A percentile compares a stretch with the other conserved stretches of the same genome.
These are phyloP conservation scores for Origma solitaria DNA, from an alignment of 2,113 vertebrate genomes.

Conservation along the genomic window DNA sequence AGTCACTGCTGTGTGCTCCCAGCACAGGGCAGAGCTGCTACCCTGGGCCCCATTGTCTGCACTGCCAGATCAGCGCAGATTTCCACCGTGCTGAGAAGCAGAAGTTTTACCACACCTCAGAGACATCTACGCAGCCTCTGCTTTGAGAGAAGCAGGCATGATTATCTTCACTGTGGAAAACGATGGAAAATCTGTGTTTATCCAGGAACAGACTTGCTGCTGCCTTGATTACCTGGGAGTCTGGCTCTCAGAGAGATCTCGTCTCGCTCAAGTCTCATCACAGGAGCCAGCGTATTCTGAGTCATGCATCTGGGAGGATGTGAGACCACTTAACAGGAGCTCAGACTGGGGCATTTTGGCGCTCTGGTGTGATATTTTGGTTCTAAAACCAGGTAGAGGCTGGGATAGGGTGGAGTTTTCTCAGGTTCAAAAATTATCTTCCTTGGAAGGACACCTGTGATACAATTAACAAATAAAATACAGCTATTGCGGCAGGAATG, in stretches of 20 bases:
- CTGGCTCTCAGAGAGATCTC: not conserved
- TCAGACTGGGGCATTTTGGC: not conserved
- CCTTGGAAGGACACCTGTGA: not conserved
- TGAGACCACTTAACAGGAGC: not conserved
- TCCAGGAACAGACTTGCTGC: not conserved
- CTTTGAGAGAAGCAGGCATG: not conserved
- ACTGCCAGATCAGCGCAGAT: not conserved
- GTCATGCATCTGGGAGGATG: not conserved
- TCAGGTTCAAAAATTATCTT: not conserved
- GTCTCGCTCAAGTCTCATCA: not conserved
- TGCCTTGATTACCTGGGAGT: not conserved
- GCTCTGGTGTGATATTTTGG: not conserved
- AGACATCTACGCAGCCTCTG: not conserved
- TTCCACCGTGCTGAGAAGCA: not conserved
- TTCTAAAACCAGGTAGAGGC: not conserved
- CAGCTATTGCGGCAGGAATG: accelerated
- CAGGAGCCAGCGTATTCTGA: not conserved
- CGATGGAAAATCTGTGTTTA: not conserved
- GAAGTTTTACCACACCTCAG: not conserved
- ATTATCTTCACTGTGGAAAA: not conserved
- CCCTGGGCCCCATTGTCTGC: not conserved
- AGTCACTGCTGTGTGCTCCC: not conserved
- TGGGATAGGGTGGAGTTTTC: not conserved
- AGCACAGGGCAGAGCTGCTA: not conserved
- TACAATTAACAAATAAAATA: not conserved